Evolutionary conservation across 2,113 vertebrate genomes (phyloP).

Genomic region (Malurus elegans): DNA sequence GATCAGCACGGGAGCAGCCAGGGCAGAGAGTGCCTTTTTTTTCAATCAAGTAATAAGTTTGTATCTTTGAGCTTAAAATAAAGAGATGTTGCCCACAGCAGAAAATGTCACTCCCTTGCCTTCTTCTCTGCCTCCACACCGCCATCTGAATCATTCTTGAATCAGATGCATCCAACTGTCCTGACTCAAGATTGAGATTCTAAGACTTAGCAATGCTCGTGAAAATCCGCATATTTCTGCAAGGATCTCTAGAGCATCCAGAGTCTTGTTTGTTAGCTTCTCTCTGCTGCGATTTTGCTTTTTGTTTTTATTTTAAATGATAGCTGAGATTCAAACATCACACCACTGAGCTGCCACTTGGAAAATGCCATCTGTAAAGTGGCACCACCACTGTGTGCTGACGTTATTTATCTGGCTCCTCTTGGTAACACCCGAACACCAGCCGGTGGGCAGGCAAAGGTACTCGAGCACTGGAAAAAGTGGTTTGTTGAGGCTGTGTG

Average conservation of each 20-base stretch:
- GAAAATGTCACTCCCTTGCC: constrained; percentile 21
- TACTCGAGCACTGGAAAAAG: background rate
- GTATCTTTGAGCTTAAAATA: background rate
- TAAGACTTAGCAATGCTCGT: background rate
- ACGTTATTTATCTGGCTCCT: background rate
- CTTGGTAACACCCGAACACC: background rate
- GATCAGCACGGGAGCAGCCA: background rate
- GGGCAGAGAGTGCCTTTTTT: background rate
- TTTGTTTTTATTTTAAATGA: background rate
- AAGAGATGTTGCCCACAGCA: background rate
- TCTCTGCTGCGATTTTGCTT: background rate
- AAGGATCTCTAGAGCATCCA: background rate
- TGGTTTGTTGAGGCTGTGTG: background rate
- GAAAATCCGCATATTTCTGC: background rate
- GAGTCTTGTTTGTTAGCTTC: background rate
- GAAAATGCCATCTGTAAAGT: background rate
- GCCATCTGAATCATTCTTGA: constrained; percentile 10
- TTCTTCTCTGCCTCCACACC: background rate
- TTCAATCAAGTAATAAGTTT: background rate
- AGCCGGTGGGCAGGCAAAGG: background rate
- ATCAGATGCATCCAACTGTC: constrained; percentile 24
- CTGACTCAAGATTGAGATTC: background rate
- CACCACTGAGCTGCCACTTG: background rate
- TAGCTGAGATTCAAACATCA: background rate
- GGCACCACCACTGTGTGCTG: background rate